Conservation (phyloP, 2,113 vertebrate species). For the Nesospiza acunhae region DNA sequence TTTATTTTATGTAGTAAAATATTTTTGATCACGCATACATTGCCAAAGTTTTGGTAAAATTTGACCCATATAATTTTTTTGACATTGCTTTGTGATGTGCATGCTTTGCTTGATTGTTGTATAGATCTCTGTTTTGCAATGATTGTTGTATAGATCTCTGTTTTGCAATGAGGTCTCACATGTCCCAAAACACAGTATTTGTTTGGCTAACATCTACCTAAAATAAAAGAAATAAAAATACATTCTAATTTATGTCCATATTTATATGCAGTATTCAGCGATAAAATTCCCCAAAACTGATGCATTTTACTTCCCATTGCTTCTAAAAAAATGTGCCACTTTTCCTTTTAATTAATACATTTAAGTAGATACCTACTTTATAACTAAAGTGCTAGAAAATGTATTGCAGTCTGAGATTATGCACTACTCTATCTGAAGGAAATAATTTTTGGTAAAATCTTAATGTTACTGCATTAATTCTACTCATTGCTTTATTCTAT, state of each 20-base stretch:
- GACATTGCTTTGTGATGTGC: not conserved
- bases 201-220: not conserved
- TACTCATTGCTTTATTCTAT: not conserved
- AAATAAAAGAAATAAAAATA: not conserved
- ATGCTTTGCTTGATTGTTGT: not conserved
- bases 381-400: not conserved
- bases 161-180: not conserved
- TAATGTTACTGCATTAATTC: not conserved
- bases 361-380: not conserved
- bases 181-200: not conserved
- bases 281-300: not conserved
- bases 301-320: accelerated
- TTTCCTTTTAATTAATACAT: not conserved
- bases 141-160: not conserved
- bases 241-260: not conserved
- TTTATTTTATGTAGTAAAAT: not conserved
- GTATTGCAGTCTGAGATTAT: not conserved
- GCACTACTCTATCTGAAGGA: not conserved
- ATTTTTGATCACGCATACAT: not conserved
- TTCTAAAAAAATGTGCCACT: not conserved
- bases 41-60: not conserved
- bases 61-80: not conserved
- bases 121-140: not conserved
- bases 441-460: not conserved
- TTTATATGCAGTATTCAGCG: not conserved